Evolutionary conservation across 2,888 invertebrate genomes (phyloP).

Genomic region (Erebia ligea): DNA sequence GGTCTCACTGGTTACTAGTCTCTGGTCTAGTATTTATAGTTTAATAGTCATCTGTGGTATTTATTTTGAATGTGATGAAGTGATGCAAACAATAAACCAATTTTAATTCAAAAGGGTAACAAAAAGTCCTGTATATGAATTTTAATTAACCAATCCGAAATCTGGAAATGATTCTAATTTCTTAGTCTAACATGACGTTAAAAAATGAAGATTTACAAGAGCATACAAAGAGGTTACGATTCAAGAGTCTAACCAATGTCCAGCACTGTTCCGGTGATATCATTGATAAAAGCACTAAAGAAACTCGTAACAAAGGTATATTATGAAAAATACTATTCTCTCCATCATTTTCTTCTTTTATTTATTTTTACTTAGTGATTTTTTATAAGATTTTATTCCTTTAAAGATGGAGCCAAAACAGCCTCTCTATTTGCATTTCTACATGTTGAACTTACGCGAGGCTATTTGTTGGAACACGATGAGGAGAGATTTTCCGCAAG

Average conservation of each 20-base stretch:
- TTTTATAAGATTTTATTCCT: slow-evolving; percentile 8
- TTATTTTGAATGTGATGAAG: too few relatives aligned
- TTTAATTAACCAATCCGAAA: slow-evolving; percentile 16
- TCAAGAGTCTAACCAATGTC: slow-evolving; percentile 65
- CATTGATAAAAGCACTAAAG: slow-evolving; percentile 62
- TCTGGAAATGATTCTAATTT: slow-evolving; percentile 37
- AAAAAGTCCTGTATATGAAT: slow-evolving; percentile 5
- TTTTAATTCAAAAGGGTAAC: neutral
- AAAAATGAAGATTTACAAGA: slow-evolving; percentile 72
- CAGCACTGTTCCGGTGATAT: slow-evolving; percentile 64
- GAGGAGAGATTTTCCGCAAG: slow-evolving; percentile 97
- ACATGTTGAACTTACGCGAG: slow-evolving; percentile 93
- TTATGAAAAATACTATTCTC: neutral
- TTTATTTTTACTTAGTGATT: neutral
- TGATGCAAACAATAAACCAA: too few relatives aligned
- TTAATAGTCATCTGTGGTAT: too few relatives aligned
- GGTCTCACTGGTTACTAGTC: too few relatives aligned
- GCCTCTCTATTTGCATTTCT: slow-evolving; percentile 87
- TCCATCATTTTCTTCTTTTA: neutral
- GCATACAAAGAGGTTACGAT: slow-evolving; percentile 75
- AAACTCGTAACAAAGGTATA: slow-evolving; percentile 66
- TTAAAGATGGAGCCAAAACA: slow-evolving; percentile 69
- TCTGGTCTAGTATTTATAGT: too few relatives aligned
- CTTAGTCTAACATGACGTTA: slow-evolving; percentile 54
- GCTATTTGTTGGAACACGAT: slow-evolving; percentile 97